Base-by-base conservation (phyloP, 2,797 vertebrate species). In the Ara ararauna region DNA sequence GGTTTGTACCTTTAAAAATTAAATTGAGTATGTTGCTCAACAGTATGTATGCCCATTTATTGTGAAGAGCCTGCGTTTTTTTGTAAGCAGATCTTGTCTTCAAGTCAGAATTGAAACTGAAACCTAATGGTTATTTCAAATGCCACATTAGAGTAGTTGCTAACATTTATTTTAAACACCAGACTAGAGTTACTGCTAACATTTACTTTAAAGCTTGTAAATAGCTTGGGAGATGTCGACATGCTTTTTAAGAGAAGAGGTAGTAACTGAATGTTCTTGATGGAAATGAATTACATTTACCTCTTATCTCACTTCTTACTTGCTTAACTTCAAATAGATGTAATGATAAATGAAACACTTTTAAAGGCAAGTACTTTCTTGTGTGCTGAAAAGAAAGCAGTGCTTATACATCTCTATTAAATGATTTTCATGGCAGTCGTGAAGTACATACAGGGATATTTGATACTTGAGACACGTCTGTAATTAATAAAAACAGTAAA, bases 181-280 rank as follows among this genome's bases (percentile, higher is more conserved):
- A 78, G 34, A 30, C 34, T 29, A 54, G 45, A 81, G 19, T 60
- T 84, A 68, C 36, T 78, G 51, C 54, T 76, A 45, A 60, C 54
- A 51, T 92, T 95, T 95, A 47, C 86, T 53, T 77, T 92, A 42
- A 70, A 56, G 30, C 60, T 87, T 86, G 32, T 87, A 79, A 85
- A 85, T 73, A 47, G 27, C 53, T 85, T 71, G 80, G 65, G 36
- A 85, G 26, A 72, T 30, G 17, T 34, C 79, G 71, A 42, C 14
- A 1, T 70, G 44, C 26, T 74, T 95, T 79, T 67, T 71, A 84
- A 79, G 50, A 34, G 65, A 53, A 42, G 38, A 67, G 13, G 12
- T 2, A 4, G 40, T 61, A 71, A 23, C 44, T 90, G 21, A 73
- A 60, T 87, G 11, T 34, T 92, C 36, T 67, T 70, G 9, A 75